Conservation (phyloP, 2,888 invertebrate species). For the Myopa testacea region DNA sequence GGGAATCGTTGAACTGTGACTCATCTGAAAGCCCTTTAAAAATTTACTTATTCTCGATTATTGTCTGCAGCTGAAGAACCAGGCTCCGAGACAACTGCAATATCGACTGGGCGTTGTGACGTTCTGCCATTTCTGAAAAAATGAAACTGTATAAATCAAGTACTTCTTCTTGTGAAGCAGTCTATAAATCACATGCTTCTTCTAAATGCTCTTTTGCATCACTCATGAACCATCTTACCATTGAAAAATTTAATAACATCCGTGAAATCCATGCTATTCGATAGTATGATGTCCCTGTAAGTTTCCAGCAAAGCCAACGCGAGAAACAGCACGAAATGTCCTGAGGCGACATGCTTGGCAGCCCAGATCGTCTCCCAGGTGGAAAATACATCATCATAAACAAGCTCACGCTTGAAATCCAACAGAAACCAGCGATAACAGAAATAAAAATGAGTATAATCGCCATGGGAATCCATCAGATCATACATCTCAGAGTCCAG, state of each 20-base stretch:
- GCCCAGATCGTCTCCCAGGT: conserved; percentile 98
- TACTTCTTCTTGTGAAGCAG: too few species aligned
- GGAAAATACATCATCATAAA: conserved; percentile 92
- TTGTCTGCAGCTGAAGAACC: conserved; percentile 88
- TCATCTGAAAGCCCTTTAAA: too few species aligned
- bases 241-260: conserved; percentile 99
- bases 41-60: conserved; percentile 90
- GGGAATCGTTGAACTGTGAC: too few species aligned
- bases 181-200: not conserved
- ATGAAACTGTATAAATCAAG: not conserved
- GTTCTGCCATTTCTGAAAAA: conserved; percentile 92
- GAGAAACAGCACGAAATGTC: conserved; percentile 92
- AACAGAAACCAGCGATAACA: conserved; percentile 97
- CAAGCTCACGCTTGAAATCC: conserved; percentile 93
- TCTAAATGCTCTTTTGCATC: not conserved
- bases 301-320: conserved; percentile 92
- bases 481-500: conserved; percentile 94
- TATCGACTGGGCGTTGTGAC: conserved; percentile 88
- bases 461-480: conserved; percentile 93
- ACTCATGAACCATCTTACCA: conserved; percentile 73
- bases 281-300: conserved; percentile 93
- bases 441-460: conserved; percentile 97
- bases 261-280: conserved; percentile 97
- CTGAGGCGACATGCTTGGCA: conserved; percentile 85
- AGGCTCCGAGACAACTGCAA: conserved; percentile 87